Evolutionary conservation across 2,888 invertebrate species (phyloP), one percentile per base, ranked within the genome.

Genomic region (Volucella inflata): DNA sequence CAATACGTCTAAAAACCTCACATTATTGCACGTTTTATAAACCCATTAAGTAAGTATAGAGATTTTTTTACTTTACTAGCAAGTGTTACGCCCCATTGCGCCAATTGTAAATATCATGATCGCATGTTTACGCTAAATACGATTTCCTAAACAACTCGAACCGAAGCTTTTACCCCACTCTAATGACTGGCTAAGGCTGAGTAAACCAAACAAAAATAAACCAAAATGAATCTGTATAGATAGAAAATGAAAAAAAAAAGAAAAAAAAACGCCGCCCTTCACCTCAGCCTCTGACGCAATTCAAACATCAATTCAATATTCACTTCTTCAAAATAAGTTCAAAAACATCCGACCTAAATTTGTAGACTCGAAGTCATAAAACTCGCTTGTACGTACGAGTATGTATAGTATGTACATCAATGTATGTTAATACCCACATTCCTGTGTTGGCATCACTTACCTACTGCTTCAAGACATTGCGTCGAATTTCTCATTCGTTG

Each of bases 371-470:
- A 6, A 12, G 10, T 12, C n/a, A 44, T 12, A 44, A 11, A 2
- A 44, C 44, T 44, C 44, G n/a, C 44, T 44, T 21, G 21, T 21
- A 21, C 2, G 21, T 21, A n/a, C n/a, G n/a, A n/a, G n/a, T n/a
- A n/a, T n/a, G n/a, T n/a, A n/a, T n/a, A n/a, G n/a, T n/a, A 21
- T 21, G 21, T 21, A 21, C 2, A 21, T 21, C 21, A 21, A 21
- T 21, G 21, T 21, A 21, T 2, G 21, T 4, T 21, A 21, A 21
- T 30, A 30, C 30, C 30, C 30, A 30, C 30, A 30, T 40, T 65
- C 40, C 30, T 53, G 17, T 55, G 44, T 16, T 38, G 48, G 55
- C 38, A 65, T 55, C 55, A 46, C n/a, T 59, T 57, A 57, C 55
- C 68, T 30, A 30, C 30, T 55, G 11, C 17, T n/a, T 4, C 21